Base-by-base conservation (phyloP, 2,797 vertebrate genomes). In the Falco columbarius region DNA sequence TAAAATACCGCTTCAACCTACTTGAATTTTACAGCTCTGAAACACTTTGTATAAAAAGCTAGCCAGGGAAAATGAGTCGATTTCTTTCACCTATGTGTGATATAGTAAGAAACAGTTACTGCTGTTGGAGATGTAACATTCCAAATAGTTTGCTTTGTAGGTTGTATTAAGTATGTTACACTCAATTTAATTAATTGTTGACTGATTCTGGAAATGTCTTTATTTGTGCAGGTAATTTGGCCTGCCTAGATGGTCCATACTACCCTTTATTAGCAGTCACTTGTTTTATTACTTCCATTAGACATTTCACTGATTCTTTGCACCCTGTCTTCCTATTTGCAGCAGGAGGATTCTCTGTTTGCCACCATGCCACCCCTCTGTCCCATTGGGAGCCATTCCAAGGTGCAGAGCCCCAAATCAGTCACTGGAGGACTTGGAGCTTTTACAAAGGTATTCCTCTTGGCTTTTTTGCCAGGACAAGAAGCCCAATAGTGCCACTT, bases 321-420 rank as follows among this genome's bases (percentile, higher is more conserved):
- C 16, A 7, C 19, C 34, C 0, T 93, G 1, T 97, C 22, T 96
- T 82, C 94, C 95, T 96, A 6, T 89, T 94, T 4, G 6, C 93
- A 98, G 98, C 98, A 98, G 97, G 98, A 98, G 79, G 98, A 98
- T 83, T 98, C 98, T 82, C 95, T 98, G 42, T 98, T 98, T 95
- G 98, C 98, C 59, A 98, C 98, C 21, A 98, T 98, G 98, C 98
- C 98, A 42, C 98, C 98, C 47, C 98, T 98, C 80, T 98, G 98
- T 95, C 98, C 98, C 63, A 98, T 98, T 77, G 98, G 98, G 92
- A 98, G 98, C 96, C 98, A 98, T 77, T 96, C 98, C 83, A 98
- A 98, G 86, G 98, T 98, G 49, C 98, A 98, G 24, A 98, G 98
- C 89, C 98, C 98, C 84, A 98, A 98, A 95, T 97, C 98, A 5